Evolutionary conservation across 2,797 vertebrate species (phyloP).

Genomic region (Gadopsis marmoratus): DNA sequence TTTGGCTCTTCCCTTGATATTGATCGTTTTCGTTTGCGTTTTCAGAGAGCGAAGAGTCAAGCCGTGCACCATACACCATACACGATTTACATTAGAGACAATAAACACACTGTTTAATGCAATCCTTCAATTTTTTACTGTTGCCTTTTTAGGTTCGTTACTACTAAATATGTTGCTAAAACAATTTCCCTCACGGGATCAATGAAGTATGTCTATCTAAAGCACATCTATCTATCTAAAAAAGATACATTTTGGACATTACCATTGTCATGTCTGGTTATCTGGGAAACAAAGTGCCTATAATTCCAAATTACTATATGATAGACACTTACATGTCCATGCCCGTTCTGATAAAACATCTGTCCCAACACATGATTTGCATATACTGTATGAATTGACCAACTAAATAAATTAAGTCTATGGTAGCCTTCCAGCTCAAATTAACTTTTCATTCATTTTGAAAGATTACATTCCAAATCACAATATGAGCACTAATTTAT

Average conservation of each 20-base stretch:
- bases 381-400: slow-evolving; percentile 1
- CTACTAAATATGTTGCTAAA: not conserved
- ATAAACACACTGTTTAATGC: not conserved
- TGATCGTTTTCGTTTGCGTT: no score
- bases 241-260: not conserved
- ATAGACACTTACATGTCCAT: not conserved
- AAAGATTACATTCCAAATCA: slow-evolving; percentile 45
- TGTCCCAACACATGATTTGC: slow-evolving; percentile 19
- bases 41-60: slow-evolving; percentile 14
- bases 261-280: not conserved
- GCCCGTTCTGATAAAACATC: not conserved
- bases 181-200: no score
- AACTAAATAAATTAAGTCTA: slow-evolving; percentile 22
- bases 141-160: not conserved
- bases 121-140: not conserved
- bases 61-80: not conserved
- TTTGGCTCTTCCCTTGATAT: slow-evolving; percentile 24
- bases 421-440: slow-evolving; percentile 15
- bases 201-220: no score
- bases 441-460: slow-evolving; percentile 42
- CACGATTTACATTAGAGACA: no score
- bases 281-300: not conserved
- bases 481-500: slow-evolving; percentile 36
- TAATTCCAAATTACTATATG: not conserved
- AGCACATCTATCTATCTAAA: not conserved